Percentiles rank a stretch among this genome's conserved stretches.
Conservation (phyloP, 2,888 invertebrate species). For the Geotrupes spiniger region DNA sequence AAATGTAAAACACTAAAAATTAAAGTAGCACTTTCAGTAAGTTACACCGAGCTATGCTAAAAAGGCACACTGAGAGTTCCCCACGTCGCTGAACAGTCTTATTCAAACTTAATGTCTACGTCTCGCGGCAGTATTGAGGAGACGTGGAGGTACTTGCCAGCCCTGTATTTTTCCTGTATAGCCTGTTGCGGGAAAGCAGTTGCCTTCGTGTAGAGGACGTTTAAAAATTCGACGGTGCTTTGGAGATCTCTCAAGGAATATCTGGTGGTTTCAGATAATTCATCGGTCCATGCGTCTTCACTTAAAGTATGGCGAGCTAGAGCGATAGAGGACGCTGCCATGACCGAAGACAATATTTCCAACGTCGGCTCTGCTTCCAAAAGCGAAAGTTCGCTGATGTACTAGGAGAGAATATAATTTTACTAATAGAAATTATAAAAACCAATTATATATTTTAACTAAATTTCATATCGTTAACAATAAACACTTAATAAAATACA, state of each 20-base stretch:
- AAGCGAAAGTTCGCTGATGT: conserved; percentile 78
- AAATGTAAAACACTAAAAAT: not conserved
- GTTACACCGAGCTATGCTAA: not conserved
- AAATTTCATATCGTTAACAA: not conserved
- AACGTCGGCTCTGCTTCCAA: conserved; percentile 86
- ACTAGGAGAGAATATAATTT: conserved; percentile 63
- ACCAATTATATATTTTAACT: not conserved
- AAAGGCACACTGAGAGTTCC: not conserved
- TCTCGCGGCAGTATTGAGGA: conserved; percentile 26
- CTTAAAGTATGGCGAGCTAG: conserved; percentile 73
- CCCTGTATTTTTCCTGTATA: conserved; percentile 85
- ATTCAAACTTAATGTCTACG: conserved; percentile 17
- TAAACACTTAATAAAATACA: not conserved
- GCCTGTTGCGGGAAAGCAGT: conserved; percentile 72
- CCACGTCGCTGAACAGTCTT: not conserved
- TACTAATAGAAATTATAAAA: conserved; percentile 6
- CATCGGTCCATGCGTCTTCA: conserved; percentile 62
- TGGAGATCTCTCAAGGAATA: conserved; percentile 67
- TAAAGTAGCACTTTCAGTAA: not conserved
- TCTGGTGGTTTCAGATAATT: conserved; percentile 63
- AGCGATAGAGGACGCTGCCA: conserved; percentile 79
- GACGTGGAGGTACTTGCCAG: conserved; percentile 59
- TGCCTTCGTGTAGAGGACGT: conserved; percentile 68
- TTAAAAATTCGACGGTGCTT: conserved; percentile 65
- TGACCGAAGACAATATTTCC: conserved; percentile 74